Evolutionary conservation across 1,140 invertebrate species (phyloP), one percentile per base, ranked within the genome.

Genomic region (Paralvinella palmiformis): DNA sequence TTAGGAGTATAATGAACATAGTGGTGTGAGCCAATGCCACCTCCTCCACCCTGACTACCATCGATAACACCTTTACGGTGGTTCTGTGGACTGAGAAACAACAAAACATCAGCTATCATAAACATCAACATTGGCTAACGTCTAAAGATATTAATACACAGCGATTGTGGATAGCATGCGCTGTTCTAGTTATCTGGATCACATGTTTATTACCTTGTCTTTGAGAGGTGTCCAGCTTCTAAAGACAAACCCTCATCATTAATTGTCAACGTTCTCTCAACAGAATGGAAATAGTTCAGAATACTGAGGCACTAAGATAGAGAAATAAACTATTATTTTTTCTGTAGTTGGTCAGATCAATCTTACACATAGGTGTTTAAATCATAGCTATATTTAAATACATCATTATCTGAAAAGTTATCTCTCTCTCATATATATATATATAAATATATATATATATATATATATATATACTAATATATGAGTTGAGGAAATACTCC

Each of bases 281-380:
- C 64, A 1, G 80, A 81, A 27, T 79, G 73, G 69, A 80, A 80
- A 68, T 81, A 81, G 64, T 81, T 81, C 22, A 81, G 68, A 36
- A 77, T 67, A 65, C 72, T 71, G n/a, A 81, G 65, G 53, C 73
- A 75, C 55, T 57, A 32, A 15, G 32, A 57, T 33, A 57, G 55
- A 57, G n/a, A n/a, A n/a, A n/a, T n/a, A n/a, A n/a, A n/a, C n/a
- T n/a, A n/a, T n/a, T n/a, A n/a, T n/a, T n/a, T n/a, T n/a, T n/a
- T n/a, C n/a, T n/a, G n/a, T n/a, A n/a, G n/a, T n/a, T n/a, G n/a
- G n/a, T n/a, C n/a, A n/a, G n/a, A 57, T 33, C 33, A 32, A 57
- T 15, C 15, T 13, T 33, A 31, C 10, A 32, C 13, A 57, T 33
- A 57, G 35, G 6, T 56, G 53, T 20, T 13, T 31, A 29, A 33